Percentiles rank a stretch among this genome's conserved stretches.
These are phyloP conservation scores for Eolophus roseicapilla DNA, from an alignment of 2,113 vertebrate genomes.

Conservation along the genomic window DNA sequence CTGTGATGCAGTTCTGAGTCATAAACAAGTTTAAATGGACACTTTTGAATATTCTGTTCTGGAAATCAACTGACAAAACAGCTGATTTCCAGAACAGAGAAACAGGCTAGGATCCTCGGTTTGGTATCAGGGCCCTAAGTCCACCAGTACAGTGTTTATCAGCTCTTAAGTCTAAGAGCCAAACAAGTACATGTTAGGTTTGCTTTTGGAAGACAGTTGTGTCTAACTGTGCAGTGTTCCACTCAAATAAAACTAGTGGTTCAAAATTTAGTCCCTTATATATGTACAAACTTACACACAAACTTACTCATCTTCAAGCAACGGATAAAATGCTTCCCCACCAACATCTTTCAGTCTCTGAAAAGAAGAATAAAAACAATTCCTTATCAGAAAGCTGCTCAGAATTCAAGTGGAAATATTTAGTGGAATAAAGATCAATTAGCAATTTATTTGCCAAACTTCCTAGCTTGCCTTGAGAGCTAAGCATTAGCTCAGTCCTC, in stretches of 20 bases:
- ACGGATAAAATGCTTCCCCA: conserved; percentile 93
- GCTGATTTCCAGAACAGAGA: not conserved
- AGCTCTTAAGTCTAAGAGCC: not conserved
- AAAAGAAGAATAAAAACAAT: not conserved
- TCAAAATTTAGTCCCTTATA: not conserved
- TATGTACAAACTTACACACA: not conserved
- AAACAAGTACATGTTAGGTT: not conserved
- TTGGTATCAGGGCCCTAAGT: not conserved
- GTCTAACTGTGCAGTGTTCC: not conserved
- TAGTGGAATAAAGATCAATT: not conserved
- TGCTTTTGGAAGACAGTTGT: not conserved
- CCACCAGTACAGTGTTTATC: not conserved
- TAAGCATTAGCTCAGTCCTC: not conserved
- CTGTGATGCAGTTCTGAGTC: not conserved
- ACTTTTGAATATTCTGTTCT: not conserved
- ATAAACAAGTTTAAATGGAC: not conserved
- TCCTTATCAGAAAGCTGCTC: not conserved
- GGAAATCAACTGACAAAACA: not conserved
- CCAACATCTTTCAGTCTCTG: conserved; percentile 96
- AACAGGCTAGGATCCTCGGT: not conserved
- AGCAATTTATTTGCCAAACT: not conserved
- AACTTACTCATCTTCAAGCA: conserved; percentile 96
- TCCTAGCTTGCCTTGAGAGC: not conserved
- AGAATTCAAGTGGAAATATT: not conserved
- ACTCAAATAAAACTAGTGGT: not conserved